Conservation (phyloP, 2,888 invertebrate genomes). For the Apamea epomidion region DNA sequence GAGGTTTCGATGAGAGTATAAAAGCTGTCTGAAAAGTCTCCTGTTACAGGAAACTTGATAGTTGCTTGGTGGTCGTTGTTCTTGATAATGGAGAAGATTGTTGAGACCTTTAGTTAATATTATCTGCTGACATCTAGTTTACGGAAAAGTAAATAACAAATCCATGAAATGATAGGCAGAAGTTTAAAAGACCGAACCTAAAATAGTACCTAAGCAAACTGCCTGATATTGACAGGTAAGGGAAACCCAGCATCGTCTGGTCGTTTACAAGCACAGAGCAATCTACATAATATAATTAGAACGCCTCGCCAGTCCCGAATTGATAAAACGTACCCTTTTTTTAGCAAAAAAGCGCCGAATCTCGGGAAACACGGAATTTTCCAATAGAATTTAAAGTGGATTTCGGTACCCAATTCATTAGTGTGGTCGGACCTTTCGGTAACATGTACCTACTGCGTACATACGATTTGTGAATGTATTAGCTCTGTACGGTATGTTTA, state of each 20-base stretch:
- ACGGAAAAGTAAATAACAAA: background rate
- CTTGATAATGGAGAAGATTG: background rate
- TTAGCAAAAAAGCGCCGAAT: conserved; percentile 56
- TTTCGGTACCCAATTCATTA: conserved; percentile 68
- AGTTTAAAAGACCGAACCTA: background rate
- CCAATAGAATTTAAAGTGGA: conserved; percentile 68
- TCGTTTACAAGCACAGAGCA: conserved; percentile 46
- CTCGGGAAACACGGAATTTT: conserved; percentile 61
- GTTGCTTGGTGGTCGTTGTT: background rate
- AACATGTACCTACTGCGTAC: conserved; percentile 15
- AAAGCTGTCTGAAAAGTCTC: conserved; percentile 18
- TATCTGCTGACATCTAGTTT: background rate
- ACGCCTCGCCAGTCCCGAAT: conserved; percentile 58
- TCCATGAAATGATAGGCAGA: too few species aligned
- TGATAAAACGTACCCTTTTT: conserved; percentile 68
- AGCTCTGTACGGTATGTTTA: conserved; percentile 30
- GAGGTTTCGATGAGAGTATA: background rate
- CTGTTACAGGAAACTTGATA: conserved; percentile 18
- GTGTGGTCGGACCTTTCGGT: conserved; percentile 43
- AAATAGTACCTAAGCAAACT: conserved; percentile 4
- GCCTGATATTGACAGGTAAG: conserved; percentile 38
- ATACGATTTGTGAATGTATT: conserved; percentile 43
- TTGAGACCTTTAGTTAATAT: background rate
- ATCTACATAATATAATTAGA: conserved; percentile 72
- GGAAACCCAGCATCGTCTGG: conserved; percentile 9